Evolutionary conservation across 2,888 invertebrate genomes (phyloP), one percentile per base, ranked within the genome.

Genomic region (Clanis bilineata): DNA sequence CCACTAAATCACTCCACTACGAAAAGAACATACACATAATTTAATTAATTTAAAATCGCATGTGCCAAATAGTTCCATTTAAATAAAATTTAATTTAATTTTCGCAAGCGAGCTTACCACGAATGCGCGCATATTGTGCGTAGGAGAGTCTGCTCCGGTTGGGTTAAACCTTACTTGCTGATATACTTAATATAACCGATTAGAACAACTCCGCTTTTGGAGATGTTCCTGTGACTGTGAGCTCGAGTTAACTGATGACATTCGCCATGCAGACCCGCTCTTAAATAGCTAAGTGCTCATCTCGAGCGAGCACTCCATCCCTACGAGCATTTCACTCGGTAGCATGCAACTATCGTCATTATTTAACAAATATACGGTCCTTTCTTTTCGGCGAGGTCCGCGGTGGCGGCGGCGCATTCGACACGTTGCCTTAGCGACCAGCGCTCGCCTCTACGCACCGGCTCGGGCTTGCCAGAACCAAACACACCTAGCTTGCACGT

Each of bases 231-330:
- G 81, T 80, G 77, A 71, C 83, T 77, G 85, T 76, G 85, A 80
- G 85, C 83, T 85, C 65, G 82, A 84, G 88, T 84, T 89, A 85
- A 92, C 91, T 92, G 91, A 92, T 92, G 91, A 88, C 86, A 90
- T 90, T 91, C 88, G 83, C 86, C 78, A 82, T 77, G 80, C 81
- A 82, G 84, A 77, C 85, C 85, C 86, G 91, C 91, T 88, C 90
- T 92, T 92, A 92, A 91, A 92, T 92, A 92, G 81, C 72, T 82
- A 87, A 82, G 80, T 88, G 88, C 89, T 91, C 90, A 91, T 92
- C 91, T 90, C 87, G 87, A 80, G 85, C 79, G 87, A 87, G 82
- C 83, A 85, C 90, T 88, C 88, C 89, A 90, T 88, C 90, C 90
- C 90, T 90, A 86, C 90, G 88, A 80, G 73, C 90, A 90, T 91